Percentiles rank a stretch among this genome's conserved stretches.
phyloP scores from a whole-genome alignment of 2,797 vertebrate species.

The Toxotes lorentzi region DNA sequence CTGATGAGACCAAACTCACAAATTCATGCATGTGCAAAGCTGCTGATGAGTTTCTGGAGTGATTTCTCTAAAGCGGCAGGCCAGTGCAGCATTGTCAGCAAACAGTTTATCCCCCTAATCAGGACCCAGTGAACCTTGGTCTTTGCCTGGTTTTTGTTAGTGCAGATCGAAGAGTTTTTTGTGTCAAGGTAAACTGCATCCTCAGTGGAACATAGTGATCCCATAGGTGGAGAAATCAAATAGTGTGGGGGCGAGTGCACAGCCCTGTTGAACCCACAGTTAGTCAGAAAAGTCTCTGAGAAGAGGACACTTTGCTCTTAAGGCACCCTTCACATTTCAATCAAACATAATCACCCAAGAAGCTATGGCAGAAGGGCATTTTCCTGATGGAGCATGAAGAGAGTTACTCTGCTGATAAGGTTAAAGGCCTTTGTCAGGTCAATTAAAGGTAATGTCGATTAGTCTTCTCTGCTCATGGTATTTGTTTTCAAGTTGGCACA shows the following conservation, averaged over 20 bases:
- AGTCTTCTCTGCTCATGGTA: neutral
- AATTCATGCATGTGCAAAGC: constrained; percentile 34
- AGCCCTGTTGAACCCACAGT: constrained; percentile 7
- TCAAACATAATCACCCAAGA: constrained; percentile 33
- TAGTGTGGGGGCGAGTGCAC: neutral
- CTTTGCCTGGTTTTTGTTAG: constrained; percentile 25
- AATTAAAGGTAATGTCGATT: constrained; percentile 23
- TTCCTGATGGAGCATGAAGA: constrained; percentile 30
- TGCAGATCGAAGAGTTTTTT: constrained; percentile 36
- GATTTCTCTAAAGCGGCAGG: constrained; percentile 28
- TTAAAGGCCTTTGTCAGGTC: constrained; percentile 35
- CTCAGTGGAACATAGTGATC: constrained; percentile 21
- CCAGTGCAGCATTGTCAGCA: constrained; percentile 49
- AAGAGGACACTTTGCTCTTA: constrained; percentile 18
- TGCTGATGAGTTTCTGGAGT: constrained; percentile 38
- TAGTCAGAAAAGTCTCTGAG: constrained; percentile 10
- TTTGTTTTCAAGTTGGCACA: constrained; percentile 17
- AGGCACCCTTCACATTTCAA: constrained; percentile 21
- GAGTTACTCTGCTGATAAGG: constrained; percentile 30
- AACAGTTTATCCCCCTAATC: constrained; percentile 54
- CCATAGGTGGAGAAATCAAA: constrained; percentile 25
- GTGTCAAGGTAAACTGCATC: constrained; percentile 19
- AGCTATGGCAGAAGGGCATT: constrained; percentile 26
- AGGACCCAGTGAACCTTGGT: constrained; percentile 47
- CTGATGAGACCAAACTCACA: constrained; percentile 5